phyloP scores from a whole-genome alignment of 1,140 invertebrate species.

The Holotrichia oblita region DNA sequence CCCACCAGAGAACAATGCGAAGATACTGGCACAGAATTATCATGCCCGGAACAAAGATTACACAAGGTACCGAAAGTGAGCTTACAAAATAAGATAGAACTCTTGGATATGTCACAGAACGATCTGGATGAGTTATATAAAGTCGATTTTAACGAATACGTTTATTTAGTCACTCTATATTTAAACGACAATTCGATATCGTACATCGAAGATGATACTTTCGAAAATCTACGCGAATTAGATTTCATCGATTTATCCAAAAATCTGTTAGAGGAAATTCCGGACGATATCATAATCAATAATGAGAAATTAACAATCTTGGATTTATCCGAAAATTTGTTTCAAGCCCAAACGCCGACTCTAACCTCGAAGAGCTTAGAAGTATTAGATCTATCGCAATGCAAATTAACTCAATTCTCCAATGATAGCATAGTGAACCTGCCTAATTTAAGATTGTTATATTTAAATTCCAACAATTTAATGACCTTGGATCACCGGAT shows the following conservation, averaged over 20 bases:
- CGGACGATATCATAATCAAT: neutral
- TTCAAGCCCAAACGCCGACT: constrained; percentile 3
- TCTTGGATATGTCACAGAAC: constrained; percentile 18
- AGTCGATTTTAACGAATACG: neutral
- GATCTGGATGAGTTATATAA: constrained; percentile 34
- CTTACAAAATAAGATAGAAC: constrained; percentile 9
- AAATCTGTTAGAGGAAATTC: constrained; percentile 36
- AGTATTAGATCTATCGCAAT: constrained; percentile 27
- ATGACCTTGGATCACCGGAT: constrained; percentile 17
- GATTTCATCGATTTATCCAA: constrained; percentile 39
- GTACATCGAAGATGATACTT: constrained; percentile 36
- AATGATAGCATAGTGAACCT: constrained; percentile 18
- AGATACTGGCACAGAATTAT: neutral
- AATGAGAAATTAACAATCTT: constrained; percentile 34
- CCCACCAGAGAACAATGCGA: neutral
- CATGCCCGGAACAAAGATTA: neutral
- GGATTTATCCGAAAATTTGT: constrained; percentile 38
- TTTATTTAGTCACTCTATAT: neutral
- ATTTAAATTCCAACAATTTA: constrained; percentile 39
- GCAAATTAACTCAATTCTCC: constrained; percentile 8
- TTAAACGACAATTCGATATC: constrained; percentile 25
- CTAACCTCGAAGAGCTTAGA: constrained; percentile 32
- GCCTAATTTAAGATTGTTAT: constrained; percentile 29
- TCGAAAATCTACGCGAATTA: constrained; percentile 10
- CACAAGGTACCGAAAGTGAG: constrained; percentile 14